A percentile compares a stretch with the other conserved stretches of the same genome.
These are phyloP conservation scores for Pelobates cultripes DNA, from an alignment of 2,797 vertebrate genomes.

Conservation along the genomic window DNA sequence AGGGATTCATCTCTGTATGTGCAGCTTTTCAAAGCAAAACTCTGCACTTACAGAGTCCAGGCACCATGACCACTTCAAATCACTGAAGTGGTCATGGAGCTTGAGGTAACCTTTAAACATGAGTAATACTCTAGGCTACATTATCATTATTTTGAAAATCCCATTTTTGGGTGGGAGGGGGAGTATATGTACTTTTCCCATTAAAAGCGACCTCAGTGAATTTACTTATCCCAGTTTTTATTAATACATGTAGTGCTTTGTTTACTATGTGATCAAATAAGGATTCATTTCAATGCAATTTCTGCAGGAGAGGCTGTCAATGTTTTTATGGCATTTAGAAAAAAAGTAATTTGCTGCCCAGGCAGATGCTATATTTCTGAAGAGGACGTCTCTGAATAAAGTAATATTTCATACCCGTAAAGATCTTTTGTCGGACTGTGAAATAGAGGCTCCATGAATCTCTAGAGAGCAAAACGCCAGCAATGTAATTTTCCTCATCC, in stretches of 20 bases:
- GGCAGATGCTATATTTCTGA: slow-evolving; percentile 35
- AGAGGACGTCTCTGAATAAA: neutral
- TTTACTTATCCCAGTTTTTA: neutral
- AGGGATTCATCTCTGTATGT: too few species aligned
- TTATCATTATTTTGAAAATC: too few species aligned
- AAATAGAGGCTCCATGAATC: slow-evolving; percentile 12
- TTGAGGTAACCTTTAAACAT: too few species aligned
- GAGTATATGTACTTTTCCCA: neutral
- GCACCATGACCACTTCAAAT: too few species aligned
- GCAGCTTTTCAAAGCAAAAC: too few species aligned
- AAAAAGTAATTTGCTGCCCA: slow-evolving; percentile 27
- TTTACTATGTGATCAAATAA: slow-evolving; percentile 13
- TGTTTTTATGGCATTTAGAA: slow-evolving; percentile 10
- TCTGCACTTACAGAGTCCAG: too few species aligned
- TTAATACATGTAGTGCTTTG: neutral
- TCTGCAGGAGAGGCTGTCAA: neutral
- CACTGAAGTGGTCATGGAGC: too few species aligned
- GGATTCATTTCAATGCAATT: neutral
- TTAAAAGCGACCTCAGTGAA: neutral
- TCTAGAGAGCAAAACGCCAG: neutral
- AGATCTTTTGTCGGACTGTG: slow-evolving; percentile 6
- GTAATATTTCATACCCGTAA: slow-evolving; percentile 22
- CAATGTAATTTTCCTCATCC: neutral
- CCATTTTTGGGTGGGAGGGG: neutral
- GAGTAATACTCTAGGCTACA: too few species aligned